Base-by-base conservation (phyloP, 1,140 invertebrate genomes). In the Zaprionus gabonicus region DNA sequence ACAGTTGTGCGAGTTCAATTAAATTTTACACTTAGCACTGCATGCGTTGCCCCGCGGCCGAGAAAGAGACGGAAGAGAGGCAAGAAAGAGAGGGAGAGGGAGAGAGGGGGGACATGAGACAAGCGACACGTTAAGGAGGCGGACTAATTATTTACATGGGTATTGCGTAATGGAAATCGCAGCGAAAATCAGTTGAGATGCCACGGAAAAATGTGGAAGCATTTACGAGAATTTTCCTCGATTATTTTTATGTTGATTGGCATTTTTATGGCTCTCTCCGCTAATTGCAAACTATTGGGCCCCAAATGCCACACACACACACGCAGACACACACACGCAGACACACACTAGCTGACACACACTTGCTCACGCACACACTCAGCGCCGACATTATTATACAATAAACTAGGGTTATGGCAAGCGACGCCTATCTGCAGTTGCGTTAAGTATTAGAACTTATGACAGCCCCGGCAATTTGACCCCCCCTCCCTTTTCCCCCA, bases 241-340 rank as follows among this genome's bases (percentile, higher is more conserved):
- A 87, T 87, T 87, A 88, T 76, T 84, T 84, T 81, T 74, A 88
- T 88, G 84, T 64, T 90, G 81, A 90, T 90, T 79, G 81, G 67
- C 62, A 25, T 63, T 90, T 88, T 79, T 84, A 88, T 84, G 57
- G 66, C 62, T 34, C 44, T 13, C 12, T 51, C 25, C 57, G 81
- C 76, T 88, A 88, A 88, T 90, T 88, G 85, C 84, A 81, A 88
- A 88, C 84, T 88, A 88, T 88, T 88, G 84, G 85, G 46, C 71
- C 67, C 41, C 58, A 34, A 56, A 46, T 34, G 70, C 23, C 63
- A 25, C 66, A n/a, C 53, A 62, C 53, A 31, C 65, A 20, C 31
- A 13, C 38, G 38, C 17, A 65, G n/a, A 27, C 71, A 55, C 44
- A 34, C 66, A 20, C 57, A 62, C 46, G 27, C 60, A 65, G 6